phyloP scores from a whole-genome alignment of 2,888 invertebrate species.

The Criorhina ranunculi region DNA sequence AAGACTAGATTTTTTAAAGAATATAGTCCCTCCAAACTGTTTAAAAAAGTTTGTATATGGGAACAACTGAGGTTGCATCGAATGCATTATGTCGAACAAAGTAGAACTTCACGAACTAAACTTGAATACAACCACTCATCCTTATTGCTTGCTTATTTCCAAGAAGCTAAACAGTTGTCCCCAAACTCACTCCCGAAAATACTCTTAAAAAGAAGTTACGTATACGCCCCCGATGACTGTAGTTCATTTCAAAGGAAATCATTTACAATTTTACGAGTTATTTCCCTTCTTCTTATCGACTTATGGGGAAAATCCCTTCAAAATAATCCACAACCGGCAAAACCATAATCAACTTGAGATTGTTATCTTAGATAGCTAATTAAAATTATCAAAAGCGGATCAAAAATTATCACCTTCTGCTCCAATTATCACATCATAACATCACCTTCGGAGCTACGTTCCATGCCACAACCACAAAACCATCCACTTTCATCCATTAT shows the following conservation, averaged over 20 bases:
- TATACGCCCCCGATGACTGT: conserved; percentile 13
- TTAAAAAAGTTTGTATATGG: no score
- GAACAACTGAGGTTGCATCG: no score
- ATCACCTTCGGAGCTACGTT: conserved; percentile 1
- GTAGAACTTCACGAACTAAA: no score
- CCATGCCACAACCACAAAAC: background rate
- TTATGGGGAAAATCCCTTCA: background rate
- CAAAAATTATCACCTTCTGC: conserved; percentile 34
- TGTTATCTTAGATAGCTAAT: conserved; percentile 14
- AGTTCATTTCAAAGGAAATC: background rate
- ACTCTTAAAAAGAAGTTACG: background rate
- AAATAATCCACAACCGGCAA: background rate
- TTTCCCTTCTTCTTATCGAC: conserved; percentile 5
- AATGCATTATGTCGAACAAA: no score
- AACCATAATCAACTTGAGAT: conserved; percentile 20
- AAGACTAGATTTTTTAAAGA: no score
- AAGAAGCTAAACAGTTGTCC: no score
- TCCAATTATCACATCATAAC: conserved; percentile 49
- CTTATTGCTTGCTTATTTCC: no score
- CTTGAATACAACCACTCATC: no score
- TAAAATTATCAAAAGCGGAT: conserved; percentile 38
- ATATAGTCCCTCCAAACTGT: no score
- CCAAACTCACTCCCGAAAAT: no score
- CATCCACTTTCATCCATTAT: conserved; percentile 48
- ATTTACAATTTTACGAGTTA: no score